A percentile compares a stretch with the other conserved stretches of the same genome.
phyloP scores from a whole-genome alignment of 2,113 vertebrate species.

The Cygnus atratus region DNA sequence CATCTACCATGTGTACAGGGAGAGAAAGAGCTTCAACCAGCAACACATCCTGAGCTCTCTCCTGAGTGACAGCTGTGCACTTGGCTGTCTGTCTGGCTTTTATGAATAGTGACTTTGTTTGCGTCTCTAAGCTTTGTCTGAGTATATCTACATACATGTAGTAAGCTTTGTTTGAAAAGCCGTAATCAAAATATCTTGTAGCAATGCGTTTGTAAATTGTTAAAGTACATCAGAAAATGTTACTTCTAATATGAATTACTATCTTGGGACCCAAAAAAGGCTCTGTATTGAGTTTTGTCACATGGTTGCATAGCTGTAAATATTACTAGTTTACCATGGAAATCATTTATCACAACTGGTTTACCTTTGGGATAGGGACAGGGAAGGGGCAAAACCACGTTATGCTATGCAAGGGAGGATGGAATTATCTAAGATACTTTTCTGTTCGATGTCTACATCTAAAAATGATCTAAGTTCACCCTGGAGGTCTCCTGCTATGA shows the following conservation, averaged over 20 bases:
- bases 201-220: neutral
- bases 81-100: neutral
- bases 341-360: neutral
- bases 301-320: neutral
- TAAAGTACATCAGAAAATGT: neutral
- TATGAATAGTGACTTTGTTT: neutral
- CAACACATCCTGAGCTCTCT: neutral
- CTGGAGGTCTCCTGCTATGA: neutral
- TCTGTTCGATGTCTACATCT: neutral
- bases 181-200: neutral
- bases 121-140: neutral
- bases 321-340: neutral
- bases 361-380: neutral
- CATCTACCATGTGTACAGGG: neutral
- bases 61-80: neutral
- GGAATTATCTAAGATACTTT: neutral
- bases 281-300: neutral
- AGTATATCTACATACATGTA: neutral
- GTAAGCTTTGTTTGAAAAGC: neutral
- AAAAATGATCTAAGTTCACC: neutral
- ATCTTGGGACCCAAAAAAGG: neutral
- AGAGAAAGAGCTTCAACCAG: neutral
- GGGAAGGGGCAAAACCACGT: neutral
- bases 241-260: neutral
- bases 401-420: neutral